Evolutionary conservation across 1,140 invertebrate species (phyloP).

Genomic region (Pomacea maculata): DNA sequence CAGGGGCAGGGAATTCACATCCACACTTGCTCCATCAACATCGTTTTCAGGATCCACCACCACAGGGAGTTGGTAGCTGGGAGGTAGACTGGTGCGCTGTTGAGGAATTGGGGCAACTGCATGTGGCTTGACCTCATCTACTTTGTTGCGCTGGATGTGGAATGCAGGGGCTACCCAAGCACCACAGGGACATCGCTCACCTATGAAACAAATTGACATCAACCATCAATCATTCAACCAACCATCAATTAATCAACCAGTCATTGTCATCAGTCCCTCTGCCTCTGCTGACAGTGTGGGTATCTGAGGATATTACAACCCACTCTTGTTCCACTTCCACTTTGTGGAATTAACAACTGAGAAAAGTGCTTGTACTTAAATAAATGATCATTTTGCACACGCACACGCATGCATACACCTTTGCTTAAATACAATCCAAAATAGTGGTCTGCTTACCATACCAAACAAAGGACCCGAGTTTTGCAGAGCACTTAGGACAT

Average conservation of each 20-base stretch:
- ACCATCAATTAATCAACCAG: not conserved
- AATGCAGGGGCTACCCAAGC: constrained; percentile 63
- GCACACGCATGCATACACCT: no score
- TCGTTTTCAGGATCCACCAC: not conserved
- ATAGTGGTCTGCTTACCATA: constrained; percentile 39
- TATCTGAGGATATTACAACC: no score
- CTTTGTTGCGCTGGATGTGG: constrained; percentile 59
- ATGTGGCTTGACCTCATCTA: constrained; percentile 49
- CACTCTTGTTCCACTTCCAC: no score
- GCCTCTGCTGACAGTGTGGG: no score
- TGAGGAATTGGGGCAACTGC: constrained; percentile 23
- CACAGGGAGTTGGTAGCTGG: not conserved
- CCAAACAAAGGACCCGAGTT: constrained; percentile 62
- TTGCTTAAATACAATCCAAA: no score
- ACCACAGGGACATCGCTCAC: constrained; percentile 63
- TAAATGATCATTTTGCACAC: no score
- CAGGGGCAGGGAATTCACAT: not conserved
- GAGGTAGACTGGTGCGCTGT: not conserved
- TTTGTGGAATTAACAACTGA: no score
- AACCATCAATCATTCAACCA: no score
- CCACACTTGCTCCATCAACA: not conserved
- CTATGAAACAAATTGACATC: constrained; percentile 29
- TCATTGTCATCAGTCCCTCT: no score
- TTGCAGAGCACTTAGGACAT: constrained; percentile 58
- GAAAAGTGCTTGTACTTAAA: no score